Evolutionary conservation across 2,113 vertebrate species (phyloP).

Genomic region (Bucco capensis): DNA sequence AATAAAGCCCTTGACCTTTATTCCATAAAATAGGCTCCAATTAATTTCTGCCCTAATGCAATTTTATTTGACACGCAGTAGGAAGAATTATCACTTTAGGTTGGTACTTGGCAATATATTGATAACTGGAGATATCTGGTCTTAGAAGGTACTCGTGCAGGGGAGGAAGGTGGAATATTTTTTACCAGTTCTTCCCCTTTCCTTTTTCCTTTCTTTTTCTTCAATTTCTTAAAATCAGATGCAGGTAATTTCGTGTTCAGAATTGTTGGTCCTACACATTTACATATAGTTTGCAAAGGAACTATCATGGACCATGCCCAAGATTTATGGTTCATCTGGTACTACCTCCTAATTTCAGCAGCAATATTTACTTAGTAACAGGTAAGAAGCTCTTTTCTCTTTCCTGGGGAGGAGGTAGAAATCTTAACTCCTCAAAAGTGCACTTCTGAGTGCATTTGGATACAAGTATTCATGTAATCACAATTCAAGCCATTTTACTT

Average conservation of each 20-base stretch:
- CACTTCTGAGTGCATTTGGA: background rate
- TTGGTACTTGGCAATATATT: background rate
- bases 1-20: background rate
- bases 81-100: background rate
- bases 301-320: background rate
- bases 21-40: background rate
- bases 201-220: background rate
- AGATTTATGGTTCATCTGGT: background rate
- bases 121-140: background rate
- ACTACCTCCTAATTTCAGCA: background rate
- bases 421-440: background rate
- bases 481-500: background rate
- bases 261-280: background rate
- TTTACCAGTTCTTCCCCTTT: background rate
- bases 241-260: background rate
- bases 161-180: too few species aligned
- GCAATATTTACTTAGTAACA: background rate
- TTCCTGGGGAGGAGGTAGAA: background rate
- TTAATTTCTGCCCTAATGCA: background rate
- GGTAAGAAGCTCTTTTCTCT: background rate
- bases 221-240: background rate
- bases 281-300: background rate
- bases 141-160: background rate
- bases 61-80: background rate
- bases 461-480: background rate